Percentiles rank a stretch among this genome's conserved stretches.
Evolutionary conservation across 2,888 invertebrate species (phyloP).

Genomic region (Euproctis similis): DNA sequence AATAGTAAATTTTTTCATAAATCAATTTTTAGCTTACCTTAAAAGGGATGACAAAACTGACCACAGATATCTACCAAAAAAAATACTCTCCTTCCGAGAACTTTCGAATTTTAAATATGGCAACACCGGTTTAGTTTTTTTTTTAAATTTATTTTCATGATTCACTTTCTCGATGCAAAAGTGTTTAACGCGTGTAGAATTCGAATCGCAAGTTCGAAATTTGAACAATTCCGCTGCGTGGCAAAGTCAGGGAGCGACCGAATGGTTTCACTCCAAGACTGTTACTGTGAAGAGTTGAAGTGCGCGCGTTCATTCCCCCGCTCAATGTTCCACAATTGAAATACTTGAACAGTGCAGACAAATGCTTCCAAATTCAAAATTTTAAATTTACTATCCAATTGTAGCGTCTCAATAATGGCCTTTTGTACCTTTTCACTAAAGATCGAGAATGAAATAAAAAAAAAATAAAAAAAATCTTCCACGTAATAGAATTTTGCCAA

Average conservation of each 20-base stretch:
- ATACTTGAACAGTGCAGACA: too few species aligned
- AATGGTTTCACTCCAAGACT: conserved; percentile 51
- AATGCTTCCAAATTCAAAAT: too few species aligned
- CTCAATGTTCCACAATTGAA: conserved; percentile 39
- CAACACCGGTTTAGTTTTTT: conserved; percentile 36
- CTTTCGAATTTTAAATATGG: conserved; percentile 33
- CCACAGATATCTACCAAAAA: conserved; percentile 32
- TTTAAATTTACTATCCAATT: too few species aligned
- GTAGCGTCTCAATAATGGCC: too few species aligned
- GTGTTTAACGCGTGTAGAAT: conserved; percentile 26
- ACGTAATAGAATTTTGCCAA: too few species aligned
- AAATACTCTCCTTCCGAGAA: conserved; percentile 38
- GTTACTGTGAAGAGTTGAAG: conserved; percentile 49
- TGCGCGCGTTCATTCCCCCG: conserved; percentile 51
- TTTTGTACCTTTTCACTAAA: too few species aligned
- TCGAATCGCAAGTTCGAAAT: conserved; percentile 27
- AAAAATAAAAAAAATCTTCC: too few species aligned
- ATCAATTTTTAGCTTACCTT: conserved; percentile 44
- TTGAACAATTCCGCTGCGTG: conserved; percentile 19
- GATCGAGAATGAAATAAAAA: too few species aligned
- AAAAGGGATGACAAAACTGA: conserved; percentile 37
- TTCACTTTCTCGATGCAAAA: conserved; percentile 43
- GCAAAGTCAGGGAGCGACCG: conserved; percentile 35
- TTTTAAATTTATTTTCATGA: conserved; percentile 38
- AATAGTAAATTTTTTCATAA: conserved; percentile 9